A percentile compares a stretch with the other conserved stretches of the same genome.
These are phyloP conservation scores for Agelas oroides DNA, from an alignment of 37 sponge, comb jelly and placozoan genomes.

Conservation along the genomic window DNA sequence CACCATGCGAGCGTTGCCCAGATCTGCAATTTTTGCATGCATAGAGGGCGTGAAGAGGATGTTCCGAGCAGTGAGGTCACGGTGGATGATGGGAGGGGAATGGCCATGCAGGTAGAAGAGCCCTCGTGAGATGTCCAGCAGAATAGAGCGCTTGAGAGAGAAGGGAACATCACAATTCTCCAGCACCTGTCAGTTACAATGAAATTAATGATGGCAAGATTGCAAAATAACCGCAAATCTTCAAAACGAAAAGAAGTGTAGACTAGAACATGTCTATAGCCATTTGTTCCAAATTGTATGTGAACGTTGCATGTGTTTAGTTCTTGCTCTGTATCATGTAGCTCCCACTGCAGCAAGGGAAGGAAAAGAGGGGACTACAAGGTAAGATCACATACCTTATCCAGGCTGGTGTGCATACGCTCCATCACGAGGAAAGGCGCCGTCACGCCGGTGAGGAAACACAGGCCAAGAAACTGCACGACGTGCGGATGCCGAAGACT, in stretches of 20 bases:
- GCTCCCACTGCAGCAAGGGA: no score
- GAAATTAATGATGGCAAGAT: no score
- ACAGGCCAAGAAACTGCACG: constrained; percentile 44
- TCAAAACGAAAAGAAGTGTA: no score
- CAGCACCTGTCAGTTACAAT: no score
- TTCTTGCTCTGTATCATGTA: no score
- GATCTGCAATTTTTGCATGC: constrained; percentile 47
- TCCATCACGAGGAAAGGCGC: constrained; percentile 41
- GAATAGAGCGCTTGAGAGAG: constrained; percentile 9
- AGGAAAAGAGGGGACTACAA: no score
- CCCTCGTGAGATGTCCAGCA: constrained; percentile 43
- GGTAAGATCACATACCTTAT: no score
- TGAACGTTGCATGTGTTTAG: no score
- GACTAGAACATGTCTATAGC: no score
- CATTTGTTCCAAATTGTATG: no score
- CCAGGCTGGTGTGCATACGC: constrained; percentile 17
- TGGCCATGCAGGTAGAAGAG: constrained; percentile 46
- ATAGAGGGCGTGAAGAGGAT: constrained; percentile 30
- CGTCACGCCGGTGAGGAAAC: background rate
- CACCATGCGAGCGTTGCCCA: constrained; percentile 35
- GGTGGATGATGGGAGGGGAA: constrained; percentile 40
- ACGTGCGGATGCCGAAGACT: constrained; percentile 45
- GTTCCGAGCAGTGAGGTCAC: constrained; percentile 49
- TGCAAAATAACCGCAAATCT: no score
- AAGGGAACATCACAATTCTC: background rate